Evolutionary conservation across 30 jellyfish, hydroid and myxozoan genomes (phyloP).

Genomic region (Catostylus mosaicus): DNA sequence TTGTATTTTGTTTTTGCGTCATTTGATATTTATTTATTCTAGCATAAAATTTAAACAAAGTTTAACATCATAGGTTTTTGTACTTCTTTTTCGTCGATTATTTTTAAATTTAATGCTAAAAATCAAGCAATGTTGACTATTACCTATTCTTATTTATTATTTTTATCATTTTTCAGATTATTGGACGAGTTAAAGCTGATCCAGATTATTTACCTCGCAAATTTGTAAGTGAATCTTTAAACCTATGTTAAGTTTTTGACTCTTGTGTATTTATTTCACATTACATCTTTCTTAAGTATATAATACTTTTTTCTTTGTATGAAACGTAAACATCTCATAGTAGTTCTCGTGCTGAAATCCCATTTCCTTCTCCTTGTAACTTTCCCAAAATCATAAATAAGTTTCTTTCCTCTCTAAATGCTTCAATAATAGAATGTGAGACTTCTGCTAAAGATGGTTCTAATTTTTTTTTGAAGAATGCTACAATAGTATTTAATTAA

Average conservation of each 20-base stretch:
- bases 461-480: too few relatives aligned
- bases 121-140: background rate
- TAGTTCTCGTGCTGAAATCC: too few relatives aligned
- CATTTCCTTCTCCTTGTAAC: too few relatives aligned
- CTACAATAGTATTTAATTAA: too few relatives aligned
- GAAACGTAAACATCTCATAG: background rate
- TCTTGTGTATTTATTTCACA: background rate
- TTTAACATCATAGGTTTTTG: background rate
- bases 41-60: background rate
- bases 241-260: background rate
- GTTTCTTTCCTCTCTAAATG: too few relatives aligned
- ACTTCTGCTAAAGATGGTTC: too few relatives aligned
- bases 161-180: conserved; percentile 39
- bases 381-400: too few relatives aligned
- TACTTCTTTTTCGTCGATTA: background rate
- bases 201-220: conserved; percentile 84
- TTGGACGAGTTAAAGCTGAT: conserved; percentile 92
- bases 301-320: background rate
- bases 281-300: background rate
- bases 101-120: background rate
- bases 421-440: too few relatives aligned
- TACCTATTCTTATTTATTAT: background rate
- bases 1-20: background rate
- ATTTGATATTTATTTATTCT: background rate
- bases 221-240: conserved; percentile 34